phyloP scores from a whole-genome alignment of 2,888 invertebrate species.

The Mythimna pallens region DNA sequence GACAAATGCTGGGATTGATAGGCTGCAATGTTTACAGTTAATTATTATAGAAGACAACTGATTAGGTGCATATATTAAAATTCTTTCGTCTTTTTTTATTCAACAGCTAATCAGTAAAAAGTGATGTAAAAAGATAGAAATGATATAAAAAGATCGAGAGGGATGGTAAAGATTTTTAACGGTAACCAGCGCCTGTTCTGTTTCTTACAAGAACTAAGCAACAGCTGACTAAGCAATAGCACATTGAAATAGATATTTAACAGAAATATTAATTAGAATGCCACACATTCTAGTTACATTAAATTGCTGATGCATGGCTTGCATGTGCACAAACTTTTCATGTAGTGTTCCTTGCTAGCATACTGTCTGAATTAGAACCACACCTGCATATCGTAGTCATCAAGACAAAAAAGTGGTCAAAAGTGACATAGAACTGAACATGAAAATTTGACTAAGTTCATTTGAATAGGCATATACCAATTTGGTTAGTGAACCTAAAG shows the following conservation, averaged over 20 bases:
- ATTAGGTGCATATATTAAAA: neutral
- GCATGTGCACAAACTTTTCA: neutral
- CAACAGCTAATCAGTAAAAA: neutral
- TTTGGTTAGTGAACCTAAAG: neutral
- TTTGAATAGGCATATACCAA: neutral
- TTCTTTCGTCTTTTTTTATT: neutral
- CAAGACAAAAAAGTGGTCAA: neutral
- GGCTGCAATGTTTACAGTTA: neutral
- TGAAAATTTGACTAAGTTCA: constrained; percentile 6
- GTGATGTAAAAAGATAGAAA: no score
- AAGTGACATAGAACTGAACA: neutral
- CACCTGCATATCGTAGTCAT: neutral
- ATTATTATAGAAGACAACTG: neutral
- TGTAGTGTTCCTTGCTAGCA: neutral
- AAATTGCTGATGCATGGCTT: neutral
- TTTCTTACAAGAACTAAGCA: neutral
- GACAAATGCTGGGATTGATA: neutral
- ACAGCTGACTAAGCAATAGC: neutral
- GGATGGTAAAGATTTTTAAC: neutral
- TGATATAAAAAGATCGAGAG: neutral
- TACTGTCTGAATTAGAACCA: neutral
- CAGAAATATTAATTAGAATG: neutral
- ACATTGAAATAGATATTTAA: no score
- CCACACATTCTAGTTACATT: neutral
- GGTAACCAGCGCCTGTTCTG: neutral